Evolutionary conservation across 2,797 vertebrate genomes (phyloP), one percentile per base, ranked within the genome.

Genomic region (Falco naumanni): DNA sequence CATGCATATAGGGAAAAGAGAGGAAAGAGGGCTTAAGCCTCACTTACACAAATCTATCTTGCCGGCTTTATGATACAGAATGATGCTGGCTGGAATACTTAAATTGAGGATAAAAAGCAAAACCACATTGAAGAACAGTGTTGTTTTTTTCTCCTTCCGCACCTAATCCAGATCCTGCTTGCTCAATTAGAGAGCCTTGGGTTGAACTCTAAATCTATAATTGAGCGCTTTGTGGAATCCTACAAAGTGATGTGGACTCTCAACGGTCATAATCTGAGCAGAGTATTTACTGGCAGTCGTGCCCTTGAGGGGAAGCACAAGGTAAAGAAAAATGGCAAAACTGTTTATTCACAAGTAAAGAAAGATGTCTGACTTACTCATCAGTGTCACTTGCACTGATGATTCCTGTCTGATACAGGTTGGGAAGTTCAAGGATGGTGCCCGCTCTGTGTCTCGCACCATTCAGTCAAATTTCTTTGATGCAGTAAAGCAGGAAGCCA

Each of bases 391-490:
- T 61, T 85, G 37, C 31, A 20, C 64, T 97, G 15, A 34, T 85
- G 11, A 18, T 57, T 43, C 60, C 71, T 60, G 48, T 90, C 22
- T 65, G 26, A 20, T 83, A 53, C 87, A 98, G 98, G 98, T 98
- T 71, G 98, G 98, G 54, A 98, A 98, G 59, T 94, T 98, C 66
- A 98, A 98, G 88, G 98, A 98, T 15, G 98, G 98, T 12, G 98
- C 98, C 41, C 98, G 98, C 10, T 98, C 98, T 47, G 93, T 98
- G 50, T 98, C 98, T 64, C 97, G 98, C 70, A 98, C 98, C 13
- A 98, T 98, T 90, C 98, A 98, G 91, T 98, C 98, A 85, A 98
- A 97, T 95, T 98, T 98, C 91, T 97, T 98, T 5, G 98, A 98
- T 12, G 95, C 97, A 8, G 96, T 97, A 64, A 98, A 98, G 91